Evolutionary conservation across 23 tunicate genomes (phyloP), one percentile per base, ranked within the genome.

Genomic region (Phallusia fumigata): DNA sequence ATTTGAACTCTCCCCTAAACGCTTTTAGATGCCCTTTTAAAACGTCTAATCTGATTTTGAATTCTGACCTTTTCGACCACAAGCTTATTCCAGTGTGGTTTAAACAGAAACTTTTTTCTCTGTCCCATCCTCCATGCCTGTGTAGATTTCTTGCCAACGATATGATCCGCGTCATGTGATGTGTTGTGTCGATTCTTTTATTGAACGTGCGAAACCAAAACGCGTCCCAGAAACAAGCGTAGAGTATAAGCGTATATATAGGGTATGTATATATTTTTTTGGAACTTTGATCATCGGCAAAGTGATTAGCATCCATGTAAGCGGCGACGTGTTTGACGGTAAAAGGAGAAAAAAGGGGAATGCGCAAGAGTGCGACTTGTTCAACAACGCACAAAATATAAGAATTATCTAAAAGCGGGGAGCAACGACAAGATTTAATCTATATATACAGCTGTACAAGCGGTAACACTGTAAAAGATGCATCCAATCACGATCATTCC

Each of bases 391-490:
- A 24, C 28, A 58, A 58, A 58, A 58, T 58, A 58, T 58, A 58
- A 58, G 28, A 58, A 58, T 58, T 58, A 22, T 58, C 69, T 58
- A 58, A 58, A 58, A 24, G 69, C 69, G 28, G 28, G 28, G 69
- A 58, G 69, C 69, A 58, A 58, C 69, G 69, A 24, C 69, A 24
- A 22, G 58, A 11, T 21, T 34, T 52, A 69, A 22, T 47, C 73
- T 52, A 80, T 80, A 78, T 78, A 30, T 50, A 80, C 73, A 32
- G 83, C 72, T 80, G 83, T 80, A 80, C 83, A 80, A 80, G 34
- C 33, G 36, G 49, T 80, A 80, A 80, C 83, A 80, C 83, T 80
- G 83, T n/a, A 80, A 80, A 80, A 80, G 83, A 80, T 80, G 83
- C 83, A 30, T 80, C 50, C 28, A 77, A 40, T 36, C 69, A 58